Conservation (phyloP, 2,113 vertebrate species). For the Chloebia gouldiae region DNA sequence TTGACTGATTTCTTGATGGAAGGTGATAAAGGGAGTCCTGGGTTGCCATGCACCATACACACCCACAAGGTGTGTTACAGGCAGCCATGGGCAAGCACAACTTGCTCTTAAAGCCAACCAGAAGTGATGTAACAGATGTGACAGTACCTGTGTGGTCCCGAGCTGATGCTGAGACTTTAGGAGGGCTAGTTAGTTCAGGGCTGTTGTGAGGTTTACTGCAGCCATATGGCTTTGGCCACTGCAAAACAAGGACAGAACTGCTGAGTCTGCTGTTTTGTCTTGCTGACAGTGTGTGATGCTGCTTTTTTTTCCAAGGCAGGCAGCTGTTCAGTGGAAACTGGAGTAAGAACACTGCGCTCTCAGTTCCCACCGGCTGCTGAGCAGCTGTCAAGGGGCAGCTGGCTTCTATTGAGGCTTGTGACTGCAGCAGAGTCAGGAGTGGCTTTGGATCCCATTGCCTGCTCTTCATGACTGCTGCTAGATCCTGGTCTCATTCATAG, state of each 20-base stretch:
- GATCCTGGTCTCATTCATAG: background rate
- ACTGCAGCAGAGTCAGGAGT: background rate
- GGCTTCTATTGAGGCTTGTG: background rate
- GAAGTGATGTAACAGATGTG: rapidly evolving
- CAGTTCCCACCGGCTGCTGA: background rate
- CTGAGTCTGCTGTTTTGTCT: background rate
- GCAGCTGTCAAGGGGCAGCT: background rate
- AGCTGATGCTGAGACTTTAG: background rate
- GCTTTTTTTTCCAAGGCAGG: background rate
- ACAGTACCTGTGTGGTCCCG: too few relatives aligned
- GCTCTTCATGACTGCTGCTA: background rate
- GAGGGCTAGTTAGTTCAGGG: background rate
- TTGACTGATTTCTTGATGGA: background rate
- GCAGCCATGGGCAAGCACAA: background rate
- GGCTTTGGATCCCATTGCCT: background rate
- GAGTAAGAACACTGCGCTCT: background rate
- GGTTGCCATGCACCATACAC: too few relatives aligned
- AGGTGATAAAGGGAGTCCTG: background rate
- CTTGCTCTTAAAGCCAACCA: background rate
- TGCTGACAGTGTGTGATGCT: background rate
- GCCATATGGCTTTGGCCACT: background rate
- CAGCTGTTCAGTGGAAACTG: slow-evolving; percentile 31
- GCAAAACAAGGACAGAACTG: background rate
- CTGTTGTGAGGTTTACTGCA: background rate
- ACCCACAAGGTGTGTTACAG: background rate